These are phyloP conservation scores for Pammene aurita DNA, from an alignment of 2,888 invertebrate species.

Conservation along the genomic window DNA sequence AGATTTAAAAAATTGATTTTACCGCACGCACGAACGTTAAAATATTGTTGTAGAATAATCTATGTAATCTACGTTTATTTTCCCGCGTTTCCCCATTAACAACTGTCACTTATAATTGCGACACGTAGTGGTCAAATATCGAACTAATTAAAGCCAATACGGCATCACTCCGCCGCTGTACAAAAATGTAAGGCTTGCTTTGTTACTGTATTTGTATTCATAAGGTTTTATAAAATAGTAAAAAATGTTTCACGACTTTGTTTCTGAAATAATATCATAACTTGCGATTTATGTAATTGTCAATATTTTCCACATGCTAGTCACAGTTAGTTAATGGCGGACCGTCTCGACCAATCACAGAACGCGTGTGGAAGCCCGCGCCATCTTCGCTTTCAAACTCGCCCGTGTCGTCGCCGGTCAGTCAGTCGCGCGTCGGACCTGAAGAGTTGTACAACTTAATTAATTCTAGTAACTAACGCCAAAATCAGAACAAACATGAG, in stretches of 20 bases:
- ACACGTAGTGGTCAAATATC: constrained; percentile 54
- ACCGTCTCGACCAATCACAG: constrained; percentile 68
- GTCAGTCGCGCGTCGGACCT: constrained; percentile 88
- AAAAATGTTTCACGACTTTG: constrained; percentile 49
- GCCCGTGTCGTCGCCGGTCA: constrained; percentile 85
- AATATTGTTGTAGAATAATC: not conserved
- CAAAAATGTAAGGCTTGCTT: not conserved
- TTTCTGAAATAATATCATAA: not conserved
- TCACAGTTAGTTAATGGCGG: constrained; percentile 71
- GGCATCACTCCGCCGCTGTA: constrained; percentile 5
- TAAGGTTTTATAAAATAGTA: constrained; percentile 49
- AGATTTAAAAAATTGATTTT: too few species aligned
- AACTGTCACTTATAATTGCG: constrained; percentile 50
- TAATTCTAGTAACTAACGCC: constrained; percentile 72
- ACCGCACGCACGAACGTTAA: too few species aligned
- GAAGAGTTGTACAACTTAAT: constrained; percentile 80
- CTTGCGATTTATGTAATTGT: constrained; percentile 22
- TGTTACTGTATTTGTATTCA: not conserved
- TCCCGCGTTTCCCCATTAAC: constrained; percentile 61
- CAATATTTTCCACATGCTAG: constrained; percentile 67
- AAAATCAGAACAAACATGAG: constrained; percentile 81
- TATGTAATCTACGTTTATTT: constrained; percentile 44
- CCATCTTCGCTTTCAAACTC: constrained; percentile 94
- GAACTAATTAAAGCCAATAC: constrained; percentile 55
- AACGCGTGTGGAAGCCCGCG: constrained; percentile 83